These are phyloP conservation scores for Drosophila anceps DNA, from an alignment of 2,888 invertebrate species.

Conservation along the genomic window DNA sequence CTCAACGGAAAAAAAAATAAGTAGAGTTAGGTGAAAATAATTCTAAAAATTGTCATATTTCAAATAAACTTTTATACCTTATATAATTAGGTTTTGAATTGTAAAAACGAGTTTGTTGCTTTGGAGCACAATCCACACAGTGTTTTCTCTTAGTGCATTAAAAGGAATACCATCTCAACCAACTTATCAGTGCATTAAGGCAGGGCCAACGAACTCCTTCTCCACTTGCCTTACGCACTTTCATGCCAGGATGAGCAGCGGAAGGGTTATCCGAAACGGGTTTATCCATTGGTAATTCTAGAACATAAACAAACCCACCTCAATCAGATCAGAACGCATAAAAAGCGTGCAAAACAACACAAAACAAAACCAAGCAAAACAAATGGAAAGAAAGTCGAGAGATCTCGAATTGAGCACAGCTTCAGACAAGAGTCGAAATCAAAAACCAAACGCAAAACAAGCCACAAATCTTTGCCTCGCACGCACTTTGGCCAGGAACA, in stretches of 20 bases:
- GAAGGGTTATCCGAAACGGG: constrained; percentile 55
- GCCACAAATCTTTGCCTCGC: constrained; percentile 29
- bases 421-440: constrained; percentile 22
- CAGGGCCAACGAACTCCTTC: constrained; percentile 41
- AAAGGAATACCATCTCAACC: neutral
- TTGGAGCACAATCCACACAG: neutral
- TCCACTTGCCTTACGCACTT: constrained; percentile 21
- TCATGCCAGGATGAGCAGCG: constrained; percentile 55
- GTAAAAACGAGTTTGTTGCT: too few species aligned
- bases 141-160: constrained; percentile 1
- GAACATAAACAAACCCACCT: constrained; percentile 68
- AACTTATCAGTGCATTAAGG: neutral
- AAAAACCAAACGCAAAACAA: constrained; percentile 20
- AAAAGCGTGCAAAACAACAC: constrained; percentile 16
- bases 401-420: constrained; percentile 73
- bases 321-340: constrained; percentile 19
- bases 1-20: neutral
- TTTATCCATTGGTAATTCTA: constrained; percentile 60
- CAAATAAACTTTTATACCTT: neutral
- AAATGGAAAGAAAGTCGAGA: constrained; percentile 72
- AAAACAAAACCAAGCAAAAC: constrained; percentile 16
- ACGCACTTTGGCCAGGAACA: constrained; percentile 80
- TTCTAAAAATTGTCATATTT: neutral
- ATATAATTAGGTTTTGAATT: neutral
- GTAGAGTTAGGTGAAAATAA: neutral